Evolutionary conservation across 2,113 vertebrate species (phyloP).

Genomic region (Pseudois nayaur): DNA sequence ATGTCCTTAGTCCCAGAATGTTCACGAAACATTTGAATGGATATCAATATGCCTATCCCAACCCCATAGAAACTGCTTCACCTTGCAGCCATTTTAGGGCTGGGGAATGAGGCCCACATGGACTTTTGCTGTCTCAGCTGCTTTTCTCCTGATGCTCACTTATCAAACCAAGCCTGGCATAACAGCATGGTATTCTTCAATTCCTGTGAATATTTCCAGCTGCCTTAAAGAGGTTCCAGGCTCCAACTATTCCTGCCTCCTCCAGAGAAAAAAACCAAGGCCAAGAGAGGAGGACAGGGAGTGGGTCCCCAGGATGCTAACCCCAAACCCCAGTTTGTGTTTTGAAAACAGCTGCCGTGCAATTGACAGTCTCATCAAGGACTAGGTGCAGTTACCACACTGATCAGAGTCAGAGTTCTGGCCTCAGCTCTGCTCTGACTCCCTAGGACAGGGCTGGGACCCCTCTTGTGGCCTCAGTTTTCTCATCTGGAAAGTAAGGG

Average conservation of each 20-base stretch:
- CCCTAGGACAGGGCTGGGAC: neutral
- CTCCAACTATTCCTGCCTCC: neutral
- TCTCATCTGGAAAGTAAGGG: neutral
- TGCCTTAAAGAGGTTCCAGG: neutral
- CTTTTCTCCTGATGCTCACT: neutral
- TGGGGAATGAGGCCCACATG: neutral
- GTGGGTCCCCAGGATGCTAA: neutral
- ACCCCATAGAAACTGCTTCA: neutral
- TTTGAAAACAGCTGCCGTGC: neutral
- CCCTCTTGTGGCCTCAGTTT: neutral
- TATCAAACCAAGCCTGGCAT: neutral
- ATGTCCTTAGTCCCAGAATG: neutral
- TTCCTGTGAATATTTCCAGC: neutral
- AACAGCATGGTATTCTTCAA: neutral
- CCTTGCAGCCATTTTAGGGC: neutral
- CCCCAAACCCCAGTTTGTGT: neutral
- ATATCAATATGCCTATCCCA: neutral
- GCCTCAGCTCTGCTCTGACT: neutral
- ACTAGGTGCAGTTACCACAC: too few species aligned
- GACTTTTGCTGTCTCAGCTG: neutral
- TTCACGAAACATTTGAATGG: neutral
- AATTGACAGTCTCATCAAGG: too few species aligned
- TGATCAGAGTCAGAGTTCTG: neutral
- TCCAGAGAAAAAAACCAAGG: neutral
- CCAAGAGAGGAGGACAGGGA: neutral